These are phyloP conservation scores for Spongilla lacustris DNA, from an alignment of 37 sponge, comb jelly and placozoan genomes.

Conservation along the genomic window DNA sequence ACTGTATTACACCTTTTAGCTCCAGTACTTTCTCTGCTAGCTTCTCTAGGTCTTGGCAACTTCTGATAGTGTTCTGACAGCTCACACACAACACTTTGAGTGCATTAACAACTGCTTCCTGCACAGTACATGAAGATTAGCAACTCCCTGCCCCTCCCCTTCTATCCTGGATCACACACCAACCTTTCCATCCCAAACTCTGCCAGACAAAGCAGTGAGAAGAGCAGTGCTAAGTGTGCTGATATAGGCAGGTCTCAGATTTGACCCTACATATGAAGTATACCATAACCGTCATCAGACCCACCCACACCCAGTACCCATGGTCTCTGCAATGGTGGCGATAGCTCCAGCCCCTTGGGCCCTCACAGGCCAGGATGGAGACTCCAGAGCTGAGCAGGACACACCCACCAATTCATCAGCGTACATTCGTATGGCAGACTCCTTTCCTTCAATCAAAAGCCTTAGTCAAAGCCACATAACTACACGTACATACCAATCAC, in stretches of 20 bases:
- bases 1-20: not conserved
- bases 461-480: not conserved
- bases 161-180: not conserved
- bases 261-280: conserved; percentile 23
- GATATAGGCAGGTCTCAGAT: conserved; percentile 51
- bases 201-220: conserved; percentile 51
- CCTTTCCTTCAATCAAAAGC: conserved; percentile 22
- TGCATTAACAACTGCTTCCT: conserved; percentile 48
- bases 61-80: conserved; percentile 31
- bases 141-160: too few species aligned
- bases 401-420: conserved; percentile 48
- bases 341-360: conserved; percentile 71
- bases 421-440: conserved; percentile 51
- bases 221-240: conserved; percentile 29
- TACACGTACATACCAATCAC: conserved; percentile 28
- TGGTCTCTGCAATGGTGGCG: conserved; percentile 72
- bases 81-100: conserved; percentile 26
- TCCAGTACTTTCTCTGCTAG: conserved; percentile 22
- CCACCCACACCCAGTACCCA: conserved; percentile 33
- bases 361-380: conserved; percentile 70
- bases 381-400: conserved; percentile 33
- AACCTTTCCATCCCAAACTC: conserved; percentile 79
- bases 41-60: not conserved
- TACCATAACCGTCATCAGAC: not conserved
- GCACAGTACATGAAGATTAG: not conserved